Evolutionary conservation across 2,797 vertebrate species (phyloP).

Genomic region (Acanthurus leucopareius): DNA sequence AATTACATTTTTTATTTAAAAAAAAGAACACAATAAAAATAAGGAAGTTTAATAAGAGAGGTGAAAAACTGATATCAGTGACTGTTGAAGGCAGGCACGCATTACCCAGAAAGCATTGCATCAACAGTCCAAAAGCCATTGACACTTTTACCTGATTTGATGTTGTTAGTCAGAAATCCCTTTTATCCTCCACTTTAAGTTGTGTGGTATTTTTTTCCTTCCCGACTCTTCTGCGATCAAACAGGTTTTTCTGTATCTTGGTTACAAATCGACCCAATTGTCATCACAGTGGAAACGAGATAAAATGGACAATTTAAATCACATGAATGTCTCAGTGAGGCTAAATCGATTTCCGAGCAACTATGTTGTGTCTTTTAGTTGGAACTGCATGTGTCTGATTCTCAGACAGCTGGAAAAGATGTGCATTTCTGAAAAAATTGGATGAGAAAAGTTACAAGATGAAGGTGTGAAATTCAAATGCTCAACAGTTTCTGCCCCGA

Average conservation of each 20-base stretch:
- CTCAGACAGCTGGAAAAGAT: background rate
- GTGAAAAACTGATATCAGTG: constrained; percentile 2
- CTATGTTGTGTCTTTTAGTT: background rate
- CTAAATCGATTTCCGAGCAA: background rate
- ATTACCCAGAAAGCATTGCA: constrained; percentile 19
- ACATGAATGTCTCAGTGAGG: background rate
- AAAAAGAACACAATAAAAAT: background rate
- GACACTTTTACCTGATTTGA: background rate
- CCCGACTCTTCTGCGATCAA: background rate
- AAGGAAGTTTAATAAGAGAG: background rate
- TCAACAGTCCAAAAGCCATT: constrained; percentile 4
- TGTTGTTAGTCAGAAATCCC: background rate
- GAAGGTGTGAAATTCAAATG: constrained; percentile 4
- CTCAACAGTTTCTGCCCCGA: background rate
- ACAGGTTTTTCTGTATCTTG: background rate
- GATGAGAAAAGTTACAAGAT: background rate
- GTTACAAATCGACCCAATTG: background rate
- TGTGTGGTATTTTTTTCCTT: background rate
- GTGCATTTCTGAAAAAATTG: background rate
- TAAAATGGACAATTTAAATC: background rate
- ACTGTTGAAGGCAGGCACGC: constrained; percentile 5
- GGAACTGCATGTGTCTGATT: background rate
- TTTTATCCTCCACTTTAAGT: background rate
- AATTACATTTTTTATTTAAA: background rate
- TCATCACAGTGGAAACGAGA: background rate